phyloP scores from a whole-genome alignment of 1,140 invertebrate species.

The Helicoverpa zea region DNA sequence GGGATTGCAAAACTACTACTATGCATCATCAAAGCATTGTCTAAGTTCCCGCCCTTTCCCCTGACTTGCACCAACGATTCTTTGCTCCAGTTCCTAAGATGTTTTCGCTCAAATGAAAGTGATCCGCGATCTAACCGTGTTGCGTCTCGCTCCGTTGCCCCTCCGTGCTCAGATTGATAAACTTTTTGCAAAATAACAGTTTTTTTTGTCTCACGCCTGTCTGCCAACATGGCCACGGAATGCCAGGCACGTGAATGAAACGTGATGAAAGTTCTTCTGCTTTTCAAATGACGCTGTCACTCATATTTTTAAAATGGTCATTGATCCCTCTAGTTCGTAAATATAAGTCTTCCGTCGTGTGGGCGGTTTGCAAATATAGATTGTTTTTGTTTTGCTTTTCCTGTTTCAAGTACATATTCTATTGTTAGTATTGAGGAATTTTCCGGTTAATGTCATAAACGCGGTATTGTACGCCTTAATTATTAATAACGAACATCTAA shows the following conservation, averaged over 20 bases:
- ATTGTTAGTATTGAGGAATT: not conserved
- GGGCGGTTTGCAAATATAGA: constrained; percentile 17
- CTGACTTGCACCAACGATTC: constrained; percentile 3
- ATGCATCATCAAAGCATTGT: not conserved
- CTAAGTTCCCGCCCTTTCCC: not conserved
- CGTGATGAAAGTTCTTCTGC: constrained; percentile 24
- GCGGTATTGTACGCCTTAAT: not conserved
- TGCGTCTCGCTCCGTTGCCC: constrained; percentile 42
- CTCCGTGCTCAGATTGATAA: constrained; percentile 45
- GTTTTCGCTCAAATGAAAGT: constrained; percentile 68
- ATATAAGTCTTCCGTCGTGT: not conserved
- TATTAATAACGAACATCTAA: not conserved
- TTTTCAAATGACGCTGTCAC: not conserved
- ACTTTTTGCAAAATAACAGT: constrained; percentile 43
- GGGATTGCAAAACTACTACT: too few relatives aligned
- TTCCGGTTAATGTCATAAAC: not conserved
- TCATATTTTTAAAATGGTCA: constrained; percentile 9
- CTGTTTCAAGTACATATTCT: not conserved
- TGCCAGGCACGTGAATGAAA: not conserved
- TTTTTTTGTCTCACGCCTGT: constrained; percentile 40
- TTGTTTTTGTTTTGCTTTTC: constrained; percentile 16
- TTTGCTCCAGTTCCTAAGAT: constrained; percentile 33
- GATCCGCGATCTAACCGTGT: constrained; percentile 55
- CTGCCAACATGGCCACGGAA: constrained; percentile 8
- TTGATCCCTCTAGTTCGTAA: constrained; percentile 1